Evolutionary conservation across 2,888 invertebrate genomes (phyloP), one percentile per base, ranked within the genome.

Genomic region (Odontomyia ornata): DNA sequence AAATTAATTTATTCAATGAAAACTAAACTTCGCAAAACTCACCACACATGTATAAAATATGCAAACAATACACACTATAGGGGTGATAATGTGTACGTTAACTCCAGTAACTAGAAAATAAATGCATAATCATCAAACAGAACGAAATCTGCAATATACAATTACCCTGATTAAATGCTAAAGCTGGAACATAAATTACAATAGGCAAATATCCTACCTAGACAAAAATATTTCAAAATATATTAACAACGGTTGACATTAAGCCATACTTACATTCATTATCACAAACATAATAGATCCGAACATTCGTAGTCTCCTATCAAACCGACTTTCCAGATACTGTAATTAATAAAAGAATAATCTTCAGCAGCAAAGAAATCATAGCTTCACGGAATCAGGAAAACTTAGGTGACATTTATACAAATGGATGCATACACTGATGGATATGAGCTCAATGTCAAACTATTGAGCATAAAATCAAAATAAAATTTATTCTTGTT

Each of bases 41-140:
- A 94, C 94, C 84, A 93, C 89, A 81, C 93, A 92, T 0, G 95
- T 96, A 83, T 96, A 96, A 84, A 96, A 94, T 77, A 95, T 94
- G 86, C 95, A 96, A 76, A 96, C 93, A 52, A 93, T 83, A 83
- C 95, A 95, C 11, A 95, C 93, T 52, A 94, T 91, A 1, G 95
- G 92, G 0, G 95, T 95, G 11, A 95, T 92, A 28, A 93, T 88
- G 85, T 95, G 95, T 11, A 95, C 90, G 80, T 92, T 91, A 1
- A 95, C 90, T 56, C 95, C 95, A 77, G 95, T 96, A 25, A 96
- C 96, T 94, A 87, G 80, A 79, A 13, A n/a, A 79, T 25, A 13
- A 43, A 7, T n/a, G n/a, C n/a, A n/a, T n/a, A n/a, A 43, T 43
- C 43, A 43, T 43, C 13, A 43, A 43, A 64, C 43, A 72, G n/a